Evolutionary conservation across 1,140 invertebrate species (phyloP).

Genomic region (Oscheius sp.): DNA sequence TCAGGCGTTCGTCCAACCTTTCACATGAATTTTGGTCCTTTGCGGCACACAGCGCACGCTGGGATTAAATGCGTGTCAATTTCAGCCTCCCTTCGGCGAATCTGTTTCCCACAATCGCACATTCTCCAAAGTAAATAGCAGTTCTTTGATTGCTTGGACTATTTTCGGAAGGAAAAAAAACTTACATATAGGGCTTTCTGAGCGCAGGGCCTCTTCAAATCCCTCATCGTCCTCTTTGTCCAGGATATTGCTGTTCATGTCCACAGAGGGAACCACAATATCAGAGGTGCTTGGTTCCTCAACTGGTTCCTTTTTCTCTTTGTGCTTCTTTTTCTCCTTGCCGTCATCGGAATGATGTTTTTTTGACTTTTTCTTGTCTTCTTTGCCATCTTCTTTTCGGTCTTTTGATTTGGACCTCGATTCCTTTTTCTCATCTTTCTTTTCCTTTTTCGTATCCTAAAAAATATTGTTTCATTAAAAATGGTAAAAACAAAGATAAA

Average conservation of each 20-base stretch:
- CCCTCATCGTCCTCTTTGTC: neutral
- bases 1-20: too few relatives aligned
- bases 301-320: constrained; percentile 22
- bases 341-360: constrained; percentile 61
- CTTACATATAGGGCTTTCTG: neutral
- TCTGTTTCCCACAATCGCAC: too few relatives aligned
- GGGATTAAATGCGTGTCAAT: too few relatives aligned
- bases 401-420: constrained; percentile 11
- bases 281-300: neutral
- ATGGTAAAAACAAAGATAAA: too few relatives aligned
- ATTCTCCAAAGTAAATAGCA: too few relatives aligned
- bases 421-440: neutral
- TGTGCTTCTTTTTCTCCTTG: constrained; percentile 46
- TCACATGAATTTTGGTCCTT: too few relatives aligned
- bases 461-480: too few relatives aligned
- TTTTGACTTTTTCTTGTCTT: constrained; percentile 69
- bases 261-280: neutral
- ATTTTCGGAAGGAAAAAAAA: neutral
- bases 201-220: neutral
- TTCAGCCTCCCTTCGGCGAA: too few relatives aligned
- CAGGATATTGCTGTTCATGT: neutral
- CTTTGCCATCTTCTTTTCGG: neutral
- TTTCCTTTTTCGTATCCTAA: too few relatives aligned
- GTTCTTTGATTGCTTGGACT: neutral
- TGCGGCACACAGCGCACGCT: too few relatives aligned